Conservation (phyloP, 2,797 vertebrate genomes). For the Catamblyrhynchus diadema region DNA sequence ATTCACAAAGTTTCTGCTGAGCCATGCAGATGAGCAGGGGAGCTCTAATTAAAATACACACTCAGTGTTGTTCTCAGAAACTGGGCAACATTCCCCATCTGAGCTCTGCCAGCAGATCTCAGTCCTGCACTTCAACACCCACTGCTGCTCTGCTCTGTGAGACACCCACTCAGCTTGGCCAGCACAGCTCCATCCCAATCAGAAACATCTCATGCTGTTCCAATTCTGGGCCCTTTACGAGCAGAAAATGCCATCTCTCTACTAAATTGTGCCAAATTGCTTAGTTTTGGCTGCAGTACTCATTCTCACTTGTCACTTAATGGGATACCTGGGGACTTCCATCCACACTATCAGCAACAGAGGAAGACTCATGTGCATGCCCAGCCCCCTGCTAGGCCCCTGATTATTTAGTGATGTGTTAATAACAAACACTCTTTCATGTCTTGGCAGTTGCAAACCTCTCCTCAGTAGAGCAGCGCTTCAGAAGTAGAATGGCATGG, state of each 20-base stretch:
- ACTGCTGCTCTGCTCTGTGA: neutral
- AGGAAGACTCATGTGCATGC: neutral
- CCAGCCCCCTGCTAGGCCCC: conserved; percentile 33
- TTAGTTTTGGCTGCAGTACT: conserved; percentile 23
- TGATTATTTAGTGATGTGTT: conserved; percentile 58
- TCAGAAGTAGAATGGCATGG: neutral
- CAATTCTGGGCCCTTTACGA: neutral
- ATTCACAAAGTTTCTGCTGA: neutral
- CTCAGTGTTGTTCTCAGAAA: neutral
- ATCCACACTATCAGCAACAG: conserved; percentile 27
- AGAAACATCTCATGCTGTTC: neutral
- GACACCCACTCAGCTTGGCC: conserved; percentile 1
- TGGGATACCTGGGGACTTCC: conserved; percentile 27
- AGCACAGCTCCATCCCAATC: neutral
- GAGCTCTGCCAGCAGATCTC: conserved; percentile 29
- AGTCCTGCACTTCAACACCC: neutral
- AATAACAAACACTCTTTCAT: conserved; percentile 57
- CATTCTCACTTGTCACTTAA: conserved; percentile 67
- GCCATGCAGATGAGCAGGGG: conserved; percentile 16
- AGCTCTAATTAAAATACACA: conserved; percentile 40
- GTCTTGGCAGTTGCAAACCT: conserved; percentile 46
- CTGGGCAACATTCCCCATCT: conserved; percentile 13
- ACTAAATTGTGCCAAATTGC: conserved; percentile 48
- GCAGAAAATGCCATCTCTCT: conserved; percentile 16
- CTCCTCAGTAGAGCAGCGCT: neutral